Evolutionary conservation across 1,140 invertebrate species (phyloP).

Genomic region (Drosophila paulistorum): DNA sequence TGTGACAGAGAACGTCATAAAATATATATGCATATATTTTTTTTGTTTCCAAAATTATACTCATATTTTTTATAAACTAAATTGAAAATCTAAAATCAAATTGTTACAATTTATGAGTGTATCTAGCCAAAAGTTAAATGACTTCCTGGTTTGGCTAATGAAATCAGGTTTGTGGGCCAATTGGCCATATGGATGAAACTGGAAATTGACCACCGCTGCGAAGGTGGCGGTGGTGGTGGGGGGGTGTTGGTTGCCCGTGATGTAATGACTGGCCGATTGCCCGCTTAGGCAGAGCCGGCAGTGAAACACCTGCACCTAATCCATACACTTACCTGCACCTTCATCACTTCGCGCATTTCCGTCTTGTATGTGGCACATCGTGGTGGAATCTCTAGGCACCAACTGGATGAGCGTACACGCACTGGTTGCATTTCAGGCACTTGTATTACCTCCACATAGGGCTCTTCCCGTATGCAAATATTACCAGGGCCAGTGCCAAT

Average conservation of each 20-base stretch:
- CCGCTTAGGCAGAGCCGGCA: constrained; percentile 70
- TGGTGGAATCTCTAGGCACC: constrained; percentile 88
- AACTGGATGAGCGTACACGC: constrained; percentile 86
- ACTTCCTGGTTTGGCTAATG: constrained; percentile 67
- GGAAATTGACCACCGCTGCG: constrained; percentile 47
- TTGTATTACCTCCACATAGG: constrained; percentile 84
- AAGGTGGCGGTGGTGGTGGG: constrained; percentile 51
- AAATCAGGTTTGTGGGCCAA: constrained; percentile 74
- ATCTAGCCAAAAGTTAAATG: constrained; percentile 22
- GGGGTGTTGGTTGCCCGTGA: constrained; percentile 46
- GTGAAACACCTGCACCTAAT: constrained; percentile 48
- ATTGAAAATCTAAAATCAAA: constrained; percentile 56
- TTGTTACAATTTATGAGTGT: constrained; percentile 52
- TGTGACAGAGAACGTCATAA: constrained; percentile 63
- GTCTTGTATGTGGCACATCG: constrained; percentile 87
- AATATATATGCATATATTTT: constrained; percentile 6
- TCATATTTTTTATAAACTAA: constrained; percentile 37
- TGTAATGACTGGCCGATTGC: constrained; percentile 32
- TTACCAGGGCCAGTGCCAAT: constrained; percentile 43
- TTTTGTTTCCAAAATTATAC: not conserved
- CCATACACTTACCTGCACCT: constrained; percentile 83
- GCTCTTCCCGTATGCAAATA: constrained; percentile 77
- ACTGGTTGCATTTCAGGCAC: constrained; percentile 86
- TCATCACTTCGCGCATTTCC: constrained; percentile 85
- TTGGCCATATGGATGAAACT: constrained; percentile 39